phyloP scores from a whole-genome alignment of 2,797 vertebrate genomes.

The Synanceia verrucosa region DNA sequence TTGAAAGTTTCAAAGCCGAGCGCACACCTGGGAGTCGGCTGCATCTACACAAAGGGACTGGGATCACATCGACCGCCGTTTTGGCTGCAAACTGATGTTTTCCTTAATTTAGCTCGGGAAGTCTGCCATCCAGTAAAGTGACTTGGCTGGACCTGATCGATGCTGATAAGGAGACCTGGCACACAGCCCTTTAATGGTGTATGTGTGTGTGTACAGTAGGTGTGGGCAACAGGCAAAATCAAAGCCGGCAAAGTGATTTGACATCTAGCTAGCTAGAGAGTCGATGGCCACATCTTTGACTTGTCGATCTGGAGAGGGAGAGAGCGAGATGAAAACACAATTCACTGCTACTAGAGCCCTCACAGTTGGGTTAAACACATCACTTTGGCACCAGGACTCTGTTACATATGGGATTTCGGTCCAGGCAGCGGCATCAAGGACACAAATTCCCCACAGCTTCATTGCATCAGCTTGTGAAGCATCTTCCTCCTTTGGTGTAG shows the following conservation, averaged over 20 bases:
- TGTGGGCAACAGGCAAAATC: slow-evolving; percentile 30
- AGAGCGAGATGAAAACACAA: not conserved
- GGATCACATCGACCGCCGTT: slow-evolving; percentile 25
- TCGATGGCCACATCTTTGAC: slow-evolving; percentile 24
- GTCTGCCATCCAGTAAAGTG: slow-evolving; percentile 57
- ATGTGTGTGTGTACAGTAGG: slow-evolving; percentile 22
- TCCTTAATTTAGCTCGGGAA: slow-evolving; percentile 60
- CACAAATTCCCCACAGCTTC: not conserved
- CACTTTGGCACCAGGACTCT: slow-evolving; percentile 4
- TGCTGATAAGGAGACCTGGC: slow-evolving; percentile 65
- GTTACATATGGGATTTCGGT: not conserved
- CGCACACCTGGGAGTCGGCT: slow-evolving; percentile 38
- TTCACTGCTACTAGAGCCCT: not conserved
- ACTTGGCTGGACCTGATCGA: slow-evolving; percentile 50
- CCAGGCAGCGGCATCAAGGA: slow-evolving; percentile 1
- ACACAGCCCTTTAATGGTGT: slow-evolving; percentile 10
- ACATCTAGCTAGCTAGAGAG: slow-evolving; percentile 41
- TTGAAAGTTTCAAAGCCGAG: slow-evolving; percentile 12
- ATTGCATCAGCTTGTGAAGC: slow-evolving; percentile 7
- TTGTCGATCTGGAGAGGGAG: slow-evolving; percentile 34
- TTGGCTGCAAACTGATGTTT: slow-evolving; percentile 56
- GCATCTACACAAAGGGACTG: slow-evolving; percentile 20
- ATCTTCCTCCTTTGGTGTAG: slow-evolving; percentile 4
- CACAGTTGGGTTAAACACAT: not conserved
- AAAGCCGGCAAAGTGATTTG: slow-evolving; percentile 55